Evolutionary conservation across 2,113 vertebrate species (phyloP), one percentile per base, ranked within the genome.

Genomic region (Syrrhaptes paradoxus): DNA sequence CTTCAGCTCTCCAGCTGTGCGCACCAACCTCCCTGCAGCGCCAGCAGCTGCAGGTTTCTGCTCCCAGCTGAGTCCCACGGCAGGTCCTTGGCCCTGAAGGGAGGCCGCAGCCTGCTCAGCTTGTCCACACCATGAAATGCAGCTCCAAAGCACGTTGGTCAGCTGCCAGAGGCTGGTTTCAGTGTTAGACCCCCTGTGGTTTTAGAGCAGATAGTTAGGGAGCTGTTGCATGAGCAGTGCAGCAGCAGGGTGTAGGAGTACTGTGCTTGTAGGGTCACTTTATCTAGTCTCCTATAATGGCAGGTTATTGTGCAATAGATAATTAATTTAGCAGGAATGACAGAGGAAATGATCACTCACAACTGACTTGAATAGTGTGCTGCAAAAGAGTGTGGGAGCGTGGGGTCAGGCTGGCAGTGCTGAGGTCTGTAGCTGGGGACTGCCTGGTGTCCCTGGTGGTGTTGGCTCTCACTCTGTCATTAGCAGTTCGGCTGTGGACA

Each of bases 131-230:
- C 22, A 4, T 10, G 29, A 46, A 74, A 32, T 36, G 38, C 25
- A 36, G 6, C 36, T 74, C 48, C 65, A 46, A 55, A 70, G 5
- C 21, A 21, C 0, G 0, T 3, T 17, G 18, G 6, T 48, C 49
- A 61, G 41, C n/a, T 80, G 11, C 36, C 15, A 16, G n/a, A 49
- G 15, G 25, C 46, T 48, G 24, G 16, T 21, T 21, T n/a, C 36
- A 26, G 7, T 18, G 3, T 41, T 29, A 58, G 36, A 51, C 8
- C 46, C 55, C 21, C 32, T 31, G 1, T 4, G 10, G 11, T 38
- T 70, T 63, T 68, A 71, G 9, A 2, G 5, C 2, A 4, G 9
- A 6, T 6, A 19, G 16, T 6, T n/a, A 55, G 26, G 13, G 46
- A 83, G 31, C 31, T 70, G 54, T 15, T 48, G 58, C 8, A 28